Conservation (phyloP, 2,888 invertebrate genomes). For the Trichopoda pennipes region DNA sequence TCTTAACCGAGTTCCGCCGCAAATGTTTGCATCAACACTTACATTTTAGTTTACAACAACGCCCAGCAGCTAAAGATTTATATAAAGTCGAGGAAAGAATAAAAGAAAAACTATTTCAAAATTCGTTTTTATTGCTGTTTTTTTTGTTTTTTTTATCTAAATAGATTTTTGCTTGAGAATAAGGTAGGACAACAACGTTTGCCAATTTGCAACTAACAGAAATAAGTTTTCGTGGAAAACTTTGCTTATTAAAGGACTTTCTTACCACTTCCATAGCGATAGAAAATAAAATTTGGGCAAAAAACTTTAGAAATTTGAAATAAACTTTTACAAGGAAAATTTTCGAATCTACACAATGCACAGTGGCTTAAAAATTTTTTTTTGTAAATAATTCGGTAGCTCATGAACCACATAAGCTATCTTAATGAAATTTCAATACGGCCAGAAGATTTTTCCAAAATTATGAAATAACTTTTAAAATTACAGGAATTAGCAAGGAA, state of each 20-base stretch:
- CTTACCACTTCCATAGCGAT: conserved; percentile 25
- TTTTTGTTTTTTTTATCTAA: conserved; percentile 37
- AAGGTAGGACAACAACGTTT: conserved; percentile 13
- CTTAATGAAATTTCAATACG: too few species aligned
- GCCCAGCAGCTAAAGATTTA: conserved; percentile 53
- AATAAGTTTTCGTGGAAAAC: conserved; percentile 45
- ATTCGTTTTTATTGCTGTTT: conserved; percentile 38
- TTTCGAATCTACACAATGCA: conserved; percentile 36
- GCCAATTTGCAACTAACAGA: conserved; percentile 41
- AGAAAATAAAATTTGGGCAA: conserved; percentile 30
- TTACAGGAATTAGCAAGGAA: too few species aligned
- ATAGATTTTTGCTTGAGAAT: conserved; percentile 7
- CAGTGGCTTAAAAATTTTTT: too few species aligned
- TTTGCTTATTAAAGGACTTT: conserved; percentile 63
- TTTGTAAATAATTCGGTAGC: too few species aligned
- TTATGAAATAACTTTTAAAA: too few species aligned
- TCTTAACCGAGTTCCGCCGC: conserved; percentile 39
- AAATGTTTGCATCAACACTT: conserved; percentile 54
- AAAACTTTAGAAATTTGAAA: conserved; percentile 35
- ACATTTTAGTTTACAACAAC: conserved; percentile 27
- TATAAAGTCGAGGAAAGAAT: neutral
- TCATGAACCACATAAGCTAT: too few species aligned
- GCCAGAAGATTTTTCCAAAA: too few species aligned
- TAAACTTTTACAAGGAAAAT: conserved; percentile 36
- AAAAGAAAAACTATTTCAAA: conserved; percentile 5